These are phyloP conservation scores for Schmidtea mediterranea DNA, from an alignment of 1,140 invertebrate species.

Conservation along the genomic window DNA sequence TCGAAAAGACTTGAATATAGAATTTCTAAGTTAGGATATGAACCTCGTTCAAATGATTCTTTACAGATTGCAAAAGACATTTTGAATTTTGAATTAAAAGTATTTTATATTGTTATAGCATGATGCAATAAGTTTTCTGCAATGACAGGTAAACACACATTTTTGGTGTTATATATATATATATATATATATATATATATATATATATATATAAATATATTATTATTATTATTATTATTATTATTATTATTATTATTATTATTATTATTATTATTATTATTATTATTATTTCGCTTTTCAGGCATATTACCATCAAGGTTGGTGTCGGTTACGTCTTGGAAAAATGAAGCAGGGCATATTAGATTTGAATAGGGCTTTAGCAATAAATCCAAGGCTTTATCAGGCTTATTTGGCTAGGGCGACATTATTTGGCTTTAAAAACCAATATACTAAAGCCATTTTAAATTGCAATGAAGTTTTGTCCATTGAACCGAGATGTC, in stretches of 20 bases:
- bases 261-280: background rate
- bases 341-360: conserved; percentile 16
- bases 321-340: conserved; percentile 13
- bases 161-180: no score
- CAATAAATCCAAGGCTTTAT: conserved; percentile 22
- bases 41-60: no score
- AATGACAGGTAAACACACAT: no score
- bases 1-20: no score
- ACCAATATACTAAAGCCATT: conserved; percentile 21
- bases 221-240: background rate
- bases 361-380: conserved; percentile 23
- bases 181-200: no score
- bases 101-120: no score
- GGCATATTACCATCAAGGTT: background rate
- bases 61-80: no score
- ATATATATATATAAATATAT: no score
- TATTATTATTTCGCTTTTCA: background rate
- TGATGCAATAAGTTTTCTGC: no score
- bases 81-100: no score
- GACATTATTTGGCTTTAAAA: conserved; percentile 20
- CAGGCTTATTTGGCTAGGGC: conserved; percentile 23
- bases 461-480: conserved; percentile 28
- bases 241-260: background rate
- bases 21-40: no score
- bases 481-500: conserved; percentile 21